Conservation (phyloP, 2,113 vertebrate species). For the Lutjanus erythropterus region DNA sequence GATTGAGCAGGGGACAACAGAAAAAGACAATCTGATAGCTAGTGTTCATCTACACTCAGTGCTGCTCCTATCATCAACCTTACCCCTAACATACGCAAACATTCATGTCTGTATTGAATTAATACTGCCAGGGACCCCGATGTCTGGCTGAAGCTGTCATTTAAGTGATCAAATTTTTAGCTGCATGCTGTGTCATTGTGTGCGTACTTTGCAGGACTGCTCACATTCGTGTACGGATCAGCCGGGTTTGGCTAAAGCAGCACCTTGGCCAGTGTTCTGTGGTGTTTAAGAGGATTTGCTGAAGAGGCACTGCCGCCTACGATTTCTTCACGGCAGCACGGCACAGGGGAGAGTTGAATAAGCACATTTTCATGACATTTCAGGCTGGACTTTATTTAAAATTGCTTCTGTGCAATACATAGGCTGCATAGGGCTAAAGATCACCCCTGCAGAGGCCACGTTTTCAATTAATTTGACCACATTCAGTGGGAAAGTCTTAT, state of each 20-base stretch:
- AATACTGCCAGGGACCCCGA: background rate
- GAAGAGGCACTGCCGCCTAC: slow-evolving; percentile 32
- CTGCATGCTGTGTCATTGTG: background rate
- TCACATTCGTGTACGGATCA: slow-evolving; percentile 9
- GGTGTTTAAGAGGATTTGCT: slow-evolving; percentile 51
- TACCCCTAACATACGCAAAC: background rate
- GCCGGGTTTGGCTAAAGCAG: slow-evolving; percentile 5
- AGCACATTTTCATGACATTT: slow-evolving; percentile 47
- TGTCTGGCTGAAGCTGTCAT: background rate
- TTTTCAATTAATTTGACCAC: background rate
- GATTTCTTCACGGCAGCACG: slow-evolving; percentile 18
- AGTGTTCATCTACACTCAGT: background rate
- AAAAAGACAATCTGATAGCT: background rate
- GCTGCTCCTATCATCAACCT: background rate
- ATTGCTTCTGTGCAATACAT: background rate
- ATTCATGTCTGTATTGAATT: background rate
- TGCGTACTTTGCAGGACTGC: background rate
- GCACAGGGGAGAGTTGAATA: slow-evolving; percentile 24
- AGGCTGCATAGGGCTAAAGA: background rate
- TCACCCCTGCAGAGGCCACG: slow-evolving; percentile 1
- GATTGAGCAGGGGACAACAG: background rate
- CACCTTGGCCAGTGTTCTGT: slow-evolving; percentile 20
- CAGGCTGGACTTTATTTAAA: slow-evolving; percentile 7
- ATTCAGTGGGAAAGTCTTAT: background rate
- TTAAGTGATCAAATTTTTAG: background rate